Percentiles rank a stretch among this genome's conserved stretches.
phyloP scores from a whole-genome alignment of 2,113 vertebrate species.

The Cololabis saira region DNA sequence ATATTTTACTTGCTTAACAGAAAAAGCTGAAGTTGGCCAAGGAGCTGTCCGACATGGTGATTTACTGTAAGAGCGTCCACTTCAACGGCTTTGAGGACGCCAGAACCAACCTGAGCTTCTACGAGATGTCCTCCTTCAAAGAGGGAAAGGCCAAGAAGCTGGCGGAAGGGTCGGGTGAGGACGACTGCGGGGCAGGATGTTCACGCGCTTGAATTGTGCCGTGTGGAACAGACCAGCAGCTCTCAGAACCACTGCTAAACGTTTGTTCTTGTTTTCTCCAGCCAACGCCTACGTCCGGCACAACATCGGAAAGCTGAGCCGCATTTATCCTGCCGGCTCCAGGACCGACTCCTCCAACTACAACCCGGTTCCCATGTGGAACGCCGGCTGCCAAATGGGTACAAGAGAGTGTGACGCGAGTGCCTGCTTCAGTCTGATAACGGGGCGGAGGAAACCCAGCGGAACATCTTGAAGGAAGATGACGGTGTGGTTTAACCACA shows the following conservation, averaged over 20 bases:
- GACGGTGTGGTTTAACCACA: not conserved
- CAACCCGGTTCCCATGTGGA: constrained; percentile 91
- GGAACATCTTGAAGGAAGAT: too few species aligned
- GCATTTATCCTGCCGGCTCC: constrained; percentile 90
- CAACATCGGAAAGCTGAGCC: constrained; percentile 89
- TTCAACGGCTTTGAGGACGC: constrained; percentile 87
- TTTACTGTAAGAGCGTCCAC: constrained; percentile 94
- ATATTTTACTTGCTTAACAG: constrained; percentile 61
- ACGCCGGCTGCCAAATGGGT: constrained; percentile 93
- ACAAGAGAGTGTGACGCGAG: not conserved
- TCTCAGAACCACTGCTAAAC: not conserved
- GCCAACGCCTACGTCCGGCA: constrained; percentile 85
- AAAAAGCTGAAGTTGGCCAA: constrained; percentile 88
- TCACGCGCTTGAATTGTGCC: not conserved
- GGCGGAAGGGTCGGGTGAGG: constrained; percentile 88
- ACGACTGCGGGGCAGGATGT: not conserved
- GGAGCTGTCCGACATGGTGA: constrained; percentile 90
- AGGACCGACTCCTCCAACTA: constrained; percentile 96
- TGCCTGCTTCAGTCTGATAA: not conserved
- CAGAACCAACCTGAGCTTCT: constrained; percentile 81
- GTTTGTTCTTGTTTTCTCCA: constrained; percentile 39
- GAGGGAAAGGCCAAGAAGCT: constrained; percentile 87
- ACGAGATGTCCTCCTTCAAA: constrained; percentile 92
- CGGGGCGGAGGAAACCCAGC: not conserved
- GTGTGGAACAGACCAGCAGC: not conserved